phyloP scores from a whole-genome alignment of 37 sponge, comb jelly and placozoan genomes.

The Cliona cf. orientalis region DNA sequence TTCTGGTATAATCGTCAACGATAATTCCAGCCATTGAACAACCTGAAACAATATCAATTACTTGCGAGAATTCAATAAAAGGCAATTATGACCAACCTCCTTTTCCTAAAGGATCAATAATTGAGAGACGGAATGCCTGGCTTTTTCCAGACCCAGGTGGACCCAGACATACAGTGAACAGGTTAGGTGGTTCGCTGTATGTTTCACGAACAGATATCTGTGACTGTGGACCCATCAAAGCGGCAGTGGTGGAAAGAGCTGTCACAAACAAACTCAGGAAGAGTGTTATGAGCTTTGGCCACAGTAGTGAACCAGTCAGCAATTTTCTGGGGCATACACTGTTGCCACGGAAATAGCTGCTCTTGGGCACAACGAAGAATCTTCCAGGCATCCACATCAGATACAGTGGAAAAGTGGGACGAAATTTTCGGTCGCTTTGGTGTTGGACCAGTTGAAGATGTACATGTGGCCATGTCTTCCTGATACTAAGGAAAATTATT shows the following conservation, averaged over 20 bases:
- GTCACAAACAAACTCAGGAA: background rate
- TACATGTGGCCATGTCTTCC: too few species aligned
- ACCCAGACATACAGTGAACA: background rate
- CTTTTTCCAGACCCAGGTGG: background rate
- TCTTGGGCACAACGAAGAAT: too few species aligned
- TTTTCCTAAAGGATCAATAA: background rate
- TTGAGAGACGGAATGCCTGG: background rate
- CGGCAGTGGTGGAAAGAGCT: background rate
- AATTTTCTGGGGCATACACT: background rate
- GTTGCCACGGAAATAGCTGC: background rate
- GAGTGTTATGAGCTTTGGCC: background rate
- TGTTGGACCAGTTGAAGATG: too few species aligned
- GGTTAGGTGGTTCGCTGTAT: background rate
- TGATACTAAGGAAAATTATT: too few species aligned
- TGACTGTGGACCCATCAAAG: background rate
- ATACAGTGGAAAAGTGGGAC: too few species aligned
- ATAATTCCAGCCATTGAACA: background rate
- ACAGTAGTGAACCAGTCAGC: background rate
- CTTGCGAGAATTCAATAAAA: too few species aligned
- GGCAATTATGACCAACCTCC: background rate
- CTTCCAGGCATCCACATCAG: too few species aligned
- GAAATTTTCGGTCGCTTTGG: too few species aligned
- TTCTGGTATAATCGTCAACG: conserved; percentile 1
- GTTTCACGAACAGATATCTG: background rate
- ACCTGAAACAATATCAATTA: too few species aligned